A percentile compares a stretch with the other conserved stretches of the same genome.
These are phyloP conservation scores for Oryzias sinensis DNA, from an alignment of 2,797 vertebrate genomes.

Conservation along the genomic window DNA sequence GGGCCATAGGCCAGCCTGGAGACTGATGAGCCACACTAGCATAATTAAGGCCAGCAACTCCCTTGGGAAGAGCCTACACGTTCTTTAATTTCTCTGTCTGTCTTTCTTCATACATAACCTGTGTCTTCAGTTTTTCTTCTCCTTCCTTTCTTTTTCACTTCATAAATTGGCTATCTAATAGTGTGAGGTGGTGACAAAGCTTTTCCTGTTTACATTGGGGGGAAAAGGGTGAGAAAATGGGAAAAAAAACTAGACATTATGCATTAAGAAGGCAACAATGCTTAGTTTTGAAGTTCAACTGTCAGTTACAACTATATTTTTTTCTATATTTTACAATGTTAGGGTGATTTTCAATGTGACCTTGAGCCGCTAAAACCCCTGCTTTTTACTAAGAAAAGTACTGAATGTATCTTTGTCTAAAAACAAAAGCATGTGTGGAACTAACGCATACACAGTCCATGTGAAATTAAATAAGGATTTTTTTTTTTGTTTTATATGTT, in stretches of 20 bases:
- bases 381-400: conserved; percentile 42
- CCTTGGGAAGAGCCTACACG: conserved; percentile 49
- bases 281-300: conserved; percentile 22
- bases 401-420: conserved; percentile 37
- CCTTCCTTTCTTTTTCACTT: conserved; percentile 39
- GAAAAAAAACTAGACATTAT: conserved; percentile 2
- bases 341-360: conserved; percentile 52
- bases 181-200: conserved; percentile 18
- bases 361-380: conserved; percentile 47
- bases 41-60: conserved; percentile 79
- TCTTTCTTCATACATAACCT: conserved; percentile 28
- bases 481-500: conserved; percentile 30
- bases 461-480: conserved; percentile 35
- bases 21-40: conserved; percentile 76
- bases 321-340: conserved; percentile 43
- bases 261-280: conserved; percentile 4
- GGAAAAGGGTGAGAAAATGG: conserved; percentile 9
- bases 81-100: conserved; percentile 39
- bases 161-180: conserved; percentile 27
- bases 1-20: conserved; percentile 67
- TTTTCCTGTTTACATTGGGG: conserved; percentile 31
- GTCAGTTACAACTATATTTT: conserved; percentile 25
- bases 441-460: neutral
- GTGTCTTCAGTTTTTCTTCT: conserved; percentile 24
- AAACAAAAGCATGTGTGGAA: neutral